Conservation (phyloP, 1,140 invertebrate species). For the Piezodorus guildinii region DNA sequence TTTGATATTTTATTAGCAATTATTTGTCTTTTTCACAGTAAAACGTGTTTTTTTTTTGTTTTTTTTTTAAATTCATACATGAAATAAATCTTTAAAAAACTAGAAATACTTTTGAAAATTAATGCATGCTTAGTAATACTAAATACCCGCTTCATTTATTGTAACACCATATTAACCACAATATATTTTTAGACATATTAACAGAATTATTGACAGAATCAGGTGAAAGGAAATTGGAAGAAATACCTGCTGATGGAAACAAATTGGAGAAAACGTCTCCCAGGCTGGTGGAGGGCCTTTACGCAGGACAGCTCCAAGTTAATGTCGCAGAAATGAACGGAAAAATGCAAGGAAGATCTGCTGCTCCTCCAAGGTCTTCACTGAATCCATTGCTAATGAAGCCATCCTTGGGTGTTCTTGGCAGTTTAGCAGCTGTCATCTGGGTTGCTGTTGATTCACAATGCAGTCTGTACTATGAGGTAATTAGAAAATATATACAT, state of each 20-base stretch:
- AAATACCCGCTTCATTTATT: neutral
- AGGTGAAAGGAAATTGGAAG: constrained; percentile 3
- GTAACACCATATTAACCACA: no score
- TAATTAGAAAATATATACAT: neutral
- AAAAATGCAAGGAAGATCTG: neutral
- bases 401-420: neutral
- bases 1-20: no score
- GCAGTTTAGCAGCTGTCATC: constrained; percentile 51
- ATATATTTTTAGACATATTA: no score
- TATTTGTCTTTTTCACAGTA: no score
- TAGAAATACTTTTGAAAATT: no score
- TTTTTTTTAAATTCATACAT: no score
- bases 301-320: neutral
- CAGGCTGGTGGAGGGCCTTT: neutral
- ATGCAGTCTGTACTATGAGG: constrained; percentile 72
- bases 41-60: no score
- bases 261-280: neutral
- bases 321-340: neutral
- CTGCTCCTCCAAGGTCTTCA: neutral
- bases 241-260: neutral
- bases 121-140: no score
- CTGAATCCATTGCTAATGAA: neutral
- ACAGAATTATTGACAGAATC: neutral
- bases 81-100: no score
- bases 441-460: constrained; percentile 71